phyloP scores from a whole-genome alignment of 2,797 vertebrate species.

The Sciurus carolinensis region DNA sequence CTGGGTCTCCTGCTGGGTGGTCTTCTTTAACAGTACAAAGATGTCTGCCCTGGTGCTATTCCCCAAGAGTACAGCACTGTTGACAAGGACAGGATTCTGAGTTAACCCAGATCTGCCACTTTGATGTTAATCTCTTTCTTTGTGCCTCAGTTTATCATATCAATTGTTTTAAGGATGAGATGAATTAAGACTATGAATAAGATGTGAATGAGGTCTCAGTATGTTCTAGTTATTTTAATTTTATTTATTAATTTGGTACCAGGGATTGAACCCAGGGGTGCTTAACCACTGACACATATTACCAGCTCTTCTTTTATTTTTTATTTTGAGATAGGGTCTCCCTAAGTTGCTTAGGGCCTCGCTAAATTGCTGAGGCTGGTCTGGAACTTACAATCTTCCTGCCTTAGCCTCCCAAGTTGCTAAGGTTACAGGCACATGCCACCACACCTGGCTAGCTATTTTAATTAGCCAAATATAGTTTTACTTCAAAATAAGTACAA shows the following conservation, averaged over 20 bases:
- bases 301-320: too few relatives aligned
- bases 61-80: background rate
- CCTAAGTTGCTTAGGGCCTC: too few relatives aligned
- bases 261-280: too few relatives aligned
- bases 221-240: background rate
- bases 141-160: background rate
- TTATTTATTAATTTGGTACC: too few relatives aligned
- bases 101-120: background rate
- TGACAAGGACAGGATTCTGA: background rate
- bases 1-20: background rate
- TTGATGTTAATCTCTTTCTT: background rate
- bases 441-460: too few relatives aligned
- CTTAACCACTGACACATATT: too few relatives aligned
- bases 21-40: background rate
- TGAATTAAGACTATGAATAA: background rate
- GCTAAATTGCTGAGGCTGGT: too few relatives aligned
- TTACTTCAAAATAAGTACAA: slow-evolving; percentile 53
- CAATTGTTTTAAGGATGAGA: background rate
- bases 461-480: slow-evolving; percentile 16
- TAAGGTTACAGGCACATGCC: too few relatives aligned
- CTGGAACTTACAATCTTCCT: too few relatives aligned
- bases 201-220: background rate
- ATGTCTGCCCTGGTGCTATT: background rate
- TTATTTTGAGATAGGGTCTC: too few relatives aligned
- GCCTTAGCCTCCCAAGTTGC: too few relatives aligned